phyloP scores from a whole-genome alignment of 92 coral and sea anemone species.

The Actinernus sp. region DNA sequence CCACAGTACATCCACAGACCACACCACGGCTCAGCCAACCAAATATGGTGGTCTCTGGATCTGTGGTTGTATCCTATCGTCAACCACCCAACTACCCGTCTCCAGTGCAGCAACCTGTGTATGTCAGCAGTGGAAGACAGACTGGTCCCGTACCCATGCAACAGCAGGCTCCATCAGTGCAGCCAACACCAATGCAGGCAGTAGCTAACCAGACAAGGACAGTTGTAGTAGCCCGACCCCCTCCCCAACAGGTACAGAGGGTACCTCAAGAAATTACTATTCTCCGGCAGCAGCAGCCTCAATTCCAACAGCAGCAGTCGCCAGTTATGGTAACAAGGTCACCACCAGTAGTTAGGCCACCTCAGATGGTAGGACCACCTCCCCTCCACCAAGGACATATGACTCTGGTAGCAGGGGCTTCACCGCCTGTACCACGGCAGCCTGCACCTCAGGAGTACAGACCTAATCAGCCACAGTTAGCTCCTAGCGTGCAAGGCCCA shows the following conservation, averaged over 20 bases:
- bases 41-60: constrained; percentile 32
- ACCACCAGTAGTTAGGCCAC: constrained; percentile 10
- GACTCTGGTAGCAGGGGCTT: background rate
- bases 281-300: background rate
- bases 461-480: background rate
- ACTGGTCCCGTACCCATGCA: constrained; percentile 20
- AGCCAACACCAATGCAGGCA: constrained; percentile 1
- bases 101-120: constrained; percentile 10
- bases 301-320: constrained; percentile 10
- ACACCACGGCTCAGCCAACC: constrained; percentile 56
- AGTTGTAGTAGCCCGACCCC: constrained; percentile 5
- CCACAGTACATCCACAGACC: constrained; percentile 93
- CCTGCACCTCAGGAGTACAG: background rate
- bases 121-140: background rate
- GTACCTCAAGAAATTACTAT: background rate
- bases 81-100: constrained; percentile 23
- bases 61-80: too few relatives aligned
- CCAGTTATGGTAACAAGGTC: constrained; percentile 1
- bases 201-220: background rate
- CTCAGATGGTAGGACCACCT: background rate
- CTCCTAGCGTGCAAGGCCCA: background rate
- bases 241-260: background rate
- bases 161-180: constrained; percentile 28
- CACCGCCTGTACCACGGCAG: background rate
- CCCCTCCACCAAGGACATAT: background rate